phyloP scores from a whole-genome alignment of 2,797 vertebrate species.

The Enteromius thamalakanensis region DNA sequence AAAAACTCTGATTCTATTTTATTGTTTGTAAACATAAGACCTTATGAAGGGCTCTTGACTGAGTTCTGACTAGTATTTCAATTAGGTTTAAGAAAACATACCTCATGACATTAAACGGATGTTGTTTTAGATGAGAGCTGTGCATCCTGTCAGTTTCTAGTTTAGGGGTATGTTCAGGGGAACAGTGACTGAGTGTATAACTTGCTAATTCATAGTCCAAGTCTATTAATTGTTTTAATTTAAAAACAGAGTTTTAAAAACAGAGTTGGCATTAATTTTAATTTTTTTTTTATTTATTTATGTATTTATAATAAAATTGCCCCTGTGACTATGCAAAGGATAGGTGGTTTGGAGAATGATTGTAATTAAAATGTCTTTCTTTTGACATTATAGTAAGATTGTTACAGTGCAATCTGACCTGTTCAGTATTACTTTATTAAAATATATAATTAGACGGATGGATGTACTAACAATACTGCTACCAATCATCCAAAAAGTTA shows the following conservation, averaged over 20 bases:
- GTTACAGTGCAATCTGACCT: not conserved
- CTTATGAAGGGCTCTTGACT: not conserved
- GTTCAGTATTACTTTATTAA: conserved; percentile 45
- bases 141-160: conserved; percentile 22
- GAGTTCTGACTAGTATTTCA: conserved; percentile 23
- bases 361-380: not conserved
- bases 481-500: conserved; percentile 64
- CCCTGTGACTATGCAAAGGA: not conserved
- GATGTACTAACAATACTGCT: conserved; percentile 46
- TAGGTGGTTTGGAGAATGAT: not conserved
- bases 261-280: not conserved
- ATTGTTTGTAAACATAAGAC: not conserved
- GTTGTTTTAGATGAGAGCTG: conserved; percentile 5
- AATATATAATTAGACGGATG: conserved; percentile 54
- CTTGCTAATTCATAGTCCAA: not conserved
- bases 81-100: conserved; percentile 2
- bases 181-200: not conserved
- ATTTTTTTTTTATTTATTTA: not conserved
- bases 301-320: not conserved
- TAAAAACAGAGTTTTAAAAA: not conserved
- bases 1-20: conserved; percentile 1
- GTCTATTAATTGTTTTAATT: not conserved
- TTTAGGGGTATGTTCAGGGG: not conserved
- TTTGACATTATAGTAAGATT: conserved; percentile 15
- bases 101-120: not conserved